These are phyloP conservation scores for Tenrec ecaudatus DNA, from an alignment of 2,113 vertebrate species.

Conservation along the genomic window DNA sequence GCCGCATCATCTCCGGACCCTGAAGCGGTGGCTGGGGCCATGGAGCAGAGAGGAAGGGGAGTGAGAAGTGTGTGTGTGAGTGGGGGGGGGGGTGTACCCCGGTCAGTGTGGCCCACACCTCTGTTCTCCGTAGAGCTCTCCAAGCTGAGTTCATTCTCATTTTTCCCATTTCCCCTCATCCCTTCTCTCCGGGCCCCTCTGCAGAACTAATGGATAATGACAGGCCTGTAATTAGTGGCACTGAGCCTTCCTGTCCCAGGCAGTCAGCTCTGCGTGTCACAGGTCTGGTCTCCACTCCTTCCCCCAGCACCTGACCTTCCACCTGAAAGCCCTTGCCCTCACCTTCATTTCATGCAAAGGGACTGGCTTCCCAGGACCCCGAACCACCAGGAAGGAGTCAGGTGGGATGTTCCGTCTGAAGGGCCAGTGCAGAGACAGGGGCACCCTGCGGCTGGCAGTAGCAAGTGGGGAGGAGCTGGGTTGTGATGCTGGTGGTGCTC, in stretches of 20 bases:
- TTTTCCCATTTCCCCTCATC: background rate
- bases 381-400: background rate
- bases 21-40: background rate
- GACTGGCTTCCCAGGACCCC: background rate
- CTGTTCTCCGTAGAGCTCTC: background rate
- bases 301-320: accelerated
- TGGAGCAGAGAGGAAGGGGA: background rate
- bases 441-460: background rate
- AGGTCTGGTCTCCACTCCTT: background rate
- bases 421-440: accelerated
- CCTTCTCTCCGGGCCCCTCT: background rate
- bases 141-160: accelerated
- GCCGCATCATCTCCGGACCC: background rate
- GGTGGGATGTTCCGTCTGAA: too few relatives aligned
- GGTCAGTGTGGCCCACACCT: accelerated
- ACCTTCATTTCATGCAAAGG: background rate
- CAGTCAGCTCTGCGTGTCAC: background rate
- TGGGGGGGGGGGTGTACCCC: too few relatives aligned
- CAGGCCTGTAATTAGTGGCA: background rate
- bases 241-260: background rate
- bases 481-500: background rate
- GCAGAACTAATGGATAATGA: background rate
- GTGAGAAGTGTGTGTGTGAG: too few relatives aligned
- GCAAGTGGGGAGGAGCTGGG: background rate
- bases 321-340: accelerated